Conservation (phyloP, 64 coral and sea anemone genomes). For the Dendrophyllia cribrosa region DNA sequence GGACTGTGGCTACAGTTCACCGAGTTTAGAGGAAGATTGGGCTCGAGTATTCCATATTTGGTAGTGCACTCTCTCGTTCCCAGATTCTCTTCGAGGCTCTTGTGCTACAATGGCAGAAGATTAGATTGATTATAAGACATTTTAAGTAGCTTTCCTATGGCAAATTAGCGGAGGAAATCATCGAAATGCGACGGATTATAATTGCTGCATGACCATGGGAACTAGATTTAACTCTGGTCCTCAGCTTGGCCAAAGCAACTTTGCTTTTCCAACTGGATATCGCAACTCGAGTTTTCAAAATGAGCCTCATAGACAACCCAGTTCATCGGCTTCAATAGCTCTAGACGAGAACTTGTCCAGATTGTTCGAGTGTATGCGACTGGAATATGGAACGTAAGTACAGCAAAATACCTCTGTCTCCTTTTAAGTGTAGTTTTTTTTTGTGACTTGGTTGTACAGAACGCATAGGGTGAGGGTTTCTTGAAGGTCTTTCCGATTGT, state of each 20-base stretch:
- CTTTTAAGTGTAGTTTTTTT: not conserved
- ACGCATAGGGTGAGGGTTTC: no score
- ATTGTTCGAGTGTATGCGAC: conserved; percentile 87
- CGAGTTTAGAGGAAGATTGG: not conserved
- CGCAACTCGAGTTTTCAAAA: not conserved
- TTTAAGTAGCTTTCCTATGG: not conserved
- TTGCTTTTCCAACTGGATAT: not conserved
- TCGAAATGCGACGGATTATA: conserved; percentile 42
- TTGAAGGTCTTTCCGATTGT: no score
- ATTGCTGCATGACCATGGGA: not conserved
- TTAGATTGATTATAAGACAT: not conserved
- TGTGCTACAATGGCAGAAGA: conserved; percentile 19
- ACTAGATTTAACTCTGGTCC: not conserved
- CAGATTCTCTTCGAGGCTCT: not conserved
- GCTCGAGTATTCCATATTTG: conserved; percentile 11
- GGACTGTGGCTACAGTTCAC: no score
- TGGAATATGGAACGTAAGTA: conserved; percentile 93
- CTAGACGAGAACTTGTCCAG: conserved; percentile 93
- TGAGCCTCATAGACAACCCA: not conserved
- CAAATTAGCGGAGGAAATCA: conserved; percentile 15
- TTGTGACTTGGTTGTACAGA: not conserved
- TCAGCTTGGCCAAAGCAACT: conserved; percentile 3
- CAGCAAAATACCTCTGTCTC: not conserved
- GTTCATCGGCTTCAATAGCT: not conserved
- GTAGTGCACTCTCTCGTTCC: not conserved